Evolutionary conservation across 2,113 vertebrate genomes (phyloP).

Genomic region (Microtus richardsoni): DNA sequence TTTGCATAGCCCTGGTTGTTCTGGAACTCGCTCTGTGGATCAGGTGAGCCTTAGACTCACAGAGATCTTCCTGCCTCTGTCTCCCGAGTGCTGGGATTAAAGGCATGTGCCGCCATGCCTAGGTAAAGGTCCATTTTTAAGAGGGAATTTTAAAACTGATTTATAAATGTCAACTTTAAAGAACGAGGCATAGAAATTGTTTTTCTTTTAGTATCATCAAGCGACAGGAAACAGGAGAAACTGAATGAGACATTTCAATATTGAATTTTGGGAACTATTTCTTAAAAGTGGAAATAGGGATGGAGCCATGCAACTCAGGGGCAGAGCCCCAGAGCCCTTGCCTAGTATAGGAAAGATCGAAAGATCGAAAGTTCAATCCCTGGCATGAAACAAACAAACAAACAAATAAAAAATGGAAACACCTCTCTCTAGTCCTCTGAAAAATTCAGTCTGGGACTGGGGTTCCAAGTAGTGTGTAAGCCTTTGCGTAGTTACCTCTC

Average conservation of each 20-base stretch:
- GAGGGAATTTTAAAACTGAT: slow-evolving; percentile 25
- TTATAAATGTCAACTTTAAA: slow-evolving; percentile 35
- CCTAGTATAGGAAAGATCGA: not conserved
- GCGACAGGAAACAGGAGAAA: not conserved
- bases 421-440: not conserved
- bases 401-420: not conserved
- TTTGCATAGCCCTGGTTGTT: not conserved
- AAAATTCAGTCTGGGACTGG: slow-evolving; percentile 8
- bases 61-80: not conserved
- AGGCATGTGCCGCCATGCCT: no score
- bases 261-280: slow-evolving; percentile 29
- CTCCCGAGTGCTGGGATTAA: no score
- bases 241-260: not conserved
- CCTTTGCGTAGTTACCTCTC: not conserved
- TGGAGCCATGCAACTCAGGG: not conserved
- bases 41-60: not conserved
- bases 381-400: not conserved
- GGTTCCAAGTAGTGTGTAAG: not conserved
- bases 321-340: not conserved
- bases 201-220: not conserved
- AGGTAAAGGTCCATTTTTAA: not conserved
- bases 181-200: not conserved
- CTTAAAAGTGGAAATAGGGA: slow-evolving; percentile 17
- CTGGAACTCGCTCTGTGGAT: not conserved
- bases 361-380: not conserved